Conservation (phyloP, 64 coral and sea anemone species). For the Montipora cactus region DNA sequence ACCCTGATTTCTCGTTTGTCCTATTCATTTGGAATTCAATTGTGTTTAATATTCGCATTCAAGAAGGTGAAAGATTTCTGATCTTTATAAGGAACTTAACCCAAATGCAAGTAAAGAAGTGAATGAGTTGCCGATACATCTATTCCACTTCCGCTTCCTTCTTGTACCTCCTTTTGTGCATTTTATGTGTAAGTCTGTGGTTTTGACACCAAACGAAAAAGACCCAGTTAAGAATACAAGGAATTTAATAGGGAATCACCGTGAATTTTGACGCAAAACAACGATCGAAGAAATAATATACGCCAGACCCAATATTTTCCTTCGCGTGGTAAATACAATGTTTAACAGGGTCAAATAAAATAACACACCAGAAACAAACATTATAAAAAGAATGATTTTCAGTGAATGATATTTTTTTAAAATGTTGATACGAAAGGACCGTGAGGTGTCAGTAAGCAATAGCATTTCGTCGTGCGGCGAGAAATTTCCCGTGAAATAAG, state of each 20-base stretch:
- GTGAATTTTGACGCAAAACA: not conserved
- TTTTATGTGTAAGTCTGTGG: not conserved
- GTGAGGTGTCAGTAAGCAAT: not conserved
- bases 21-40: not conserved
- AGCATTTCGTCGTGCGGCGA: not conserved
- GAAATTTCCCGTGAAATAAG: not conserved
- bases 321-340: slow-evolving; percentile 2
- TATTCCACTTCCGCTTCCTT: not conserved
- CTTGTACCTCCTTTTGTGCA: not conserved
- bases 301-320: not conserved
- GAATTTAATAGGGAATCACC: not conserved
- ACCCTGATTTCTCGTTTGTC: not conserved
- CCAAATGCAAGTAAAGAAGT: too few relatives aligned
- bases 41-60: not conserved
- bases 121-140: too few relatives aligned
- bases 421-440: too few relatives aligned
- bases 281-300: not conserved
- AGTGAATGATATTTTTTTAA: too few relatives aligned
- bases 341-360: slow-evolving; percentile 3
- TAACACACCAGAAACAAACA: not conserved
- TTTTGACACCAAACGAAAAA: not conserved
- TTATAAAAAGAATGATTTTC: too few relatives aligned
- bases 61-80: not conserved
- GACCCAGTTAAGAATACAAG: not conserved
- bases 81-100: too few relatives aligned